phyloP scores from a whole-genome alignment of 2,797 vertebrate genomes.

The Telmatherina bonti region DNA sequence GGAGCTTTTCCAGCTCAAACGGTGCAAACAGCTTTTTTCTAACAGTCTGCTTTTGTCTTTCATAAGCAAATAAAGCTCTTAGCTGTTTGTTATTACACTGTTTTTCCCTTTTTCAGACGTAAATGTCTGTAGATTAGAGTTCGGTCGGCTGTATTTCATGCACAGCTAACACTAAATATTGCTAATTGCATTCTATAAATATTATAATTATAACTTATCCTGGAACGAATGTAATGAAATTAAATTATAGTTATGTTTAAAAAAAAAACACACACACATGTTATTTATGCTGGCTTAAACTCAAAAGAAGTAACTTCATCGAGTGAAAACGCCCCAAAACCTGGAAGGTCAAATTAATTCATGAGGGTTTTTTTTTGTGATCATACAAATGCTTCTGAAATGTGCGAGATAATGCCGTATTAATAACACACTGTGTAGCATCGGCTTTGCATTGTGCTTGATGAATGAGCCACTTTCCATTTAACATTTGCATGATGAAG shows the following conservation, averaged over 20 bases:
- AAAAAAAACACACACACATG: constrained; percentile 19
- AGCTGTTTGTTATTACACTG: not conserved
- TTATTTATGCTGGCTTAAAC: constrained; percentile 23
- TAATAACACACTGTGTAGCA: constrained; percentile 62
- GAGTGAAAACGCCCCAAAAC: constrained; percentile 20
- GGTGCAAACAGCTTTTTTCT: not conserved
- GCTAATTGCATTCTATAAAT: constrained; percentile 33
- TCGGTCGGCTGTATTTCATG: too few species aligned
- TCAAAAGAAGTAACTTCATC: constrained; percentile 18
- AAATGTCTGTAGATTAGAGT: too few species aligned
- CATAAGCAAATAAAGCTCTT: not conserved
- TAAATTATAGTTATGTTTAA: constrained; percentile 30
- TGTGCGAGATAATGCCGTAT: constrained; percentile 69
- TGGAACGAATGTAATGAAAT: constrained; percentile 44
- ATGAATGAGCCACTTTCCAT: constrained; percentile 69
- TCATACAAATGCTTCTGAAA: constrained; percentile 44
- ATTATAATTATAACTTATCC: constrained; percentile 39
- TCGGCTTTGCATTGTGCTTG: constrained; percentile 39
- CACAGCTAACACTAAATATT: constrained; percentile 1
- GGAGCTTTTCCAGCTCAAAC: not conserved
- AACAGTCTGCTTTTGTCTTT: not conserved
- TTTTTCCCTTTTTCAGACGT: constrained; percentile 4
- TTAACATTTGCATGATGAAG: constrained; percentile 72
- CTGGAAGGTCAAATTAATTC: constrained; percentile 58
- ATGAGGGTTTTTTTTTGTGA: constrained; percentile 33